Evolutionary conservation across 2,888 invertebrate genomes (phyloP).

Genomic region (Diplolepis rosae): DNA sequence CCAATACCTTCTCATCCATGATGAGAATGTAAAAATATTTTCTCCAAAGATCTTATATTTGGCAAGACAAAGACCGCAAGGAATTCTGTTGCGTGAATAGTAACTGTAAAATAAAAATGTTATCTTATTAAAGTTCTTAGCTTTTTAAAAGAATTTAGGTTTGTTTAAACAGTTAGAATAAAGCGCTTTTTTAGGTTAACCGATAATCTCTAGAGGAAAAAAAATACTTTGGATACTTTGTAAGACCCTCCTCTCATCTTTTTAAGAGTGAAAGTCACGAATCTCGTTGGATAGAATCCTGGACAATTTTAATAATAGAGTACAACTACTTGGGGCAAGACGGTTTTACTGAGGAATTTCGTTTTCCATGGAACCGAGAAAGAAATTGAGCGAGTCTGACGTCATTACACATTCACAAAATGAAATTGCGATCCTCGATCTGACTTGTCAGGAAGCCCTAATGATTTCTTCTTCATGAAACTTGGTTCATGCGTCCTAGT

Average conservation of each 20-base stretch:
- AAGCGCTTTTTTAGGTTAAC: too few relatives aligned
- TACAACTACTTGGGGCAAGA: background rate
- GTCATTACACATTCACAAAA: constrained; percentile 63
- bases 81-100: too few relatives aligned
- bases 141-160: background rate
- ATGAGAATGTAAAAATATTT: too few relatives aligned
- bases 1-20: too few relatives aligned
- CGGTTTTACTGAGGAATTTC: background rate
- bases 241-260: background rate
- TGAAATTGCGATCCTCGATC: constrained; percentile 63
- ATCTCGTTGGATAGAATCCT: background rate
- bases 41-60: too few relatives aligned
- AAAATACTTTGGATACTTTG: background rate
- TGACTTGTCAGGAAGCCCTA: constrained; percentile 39
- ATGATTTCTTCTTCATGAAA: constrained; percentile 59
- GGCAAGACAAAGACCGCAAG: too few relatives aligned
- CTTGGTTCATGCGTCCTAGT: constrained; percentile 30
- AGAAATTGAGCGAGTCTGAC: background rate
- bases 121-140: too few relatives aligned
- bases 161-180: background rate
- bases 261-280: background rate
- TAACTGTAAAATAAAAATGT: too few relatives aligned
- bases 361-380: background rate
- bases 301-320: background rate
- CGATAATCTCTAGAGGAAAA: too few relatives aligned